Conservation (phyloP, 2,113 vertebrate species). For the Podilymbus podiceps region DNA sequence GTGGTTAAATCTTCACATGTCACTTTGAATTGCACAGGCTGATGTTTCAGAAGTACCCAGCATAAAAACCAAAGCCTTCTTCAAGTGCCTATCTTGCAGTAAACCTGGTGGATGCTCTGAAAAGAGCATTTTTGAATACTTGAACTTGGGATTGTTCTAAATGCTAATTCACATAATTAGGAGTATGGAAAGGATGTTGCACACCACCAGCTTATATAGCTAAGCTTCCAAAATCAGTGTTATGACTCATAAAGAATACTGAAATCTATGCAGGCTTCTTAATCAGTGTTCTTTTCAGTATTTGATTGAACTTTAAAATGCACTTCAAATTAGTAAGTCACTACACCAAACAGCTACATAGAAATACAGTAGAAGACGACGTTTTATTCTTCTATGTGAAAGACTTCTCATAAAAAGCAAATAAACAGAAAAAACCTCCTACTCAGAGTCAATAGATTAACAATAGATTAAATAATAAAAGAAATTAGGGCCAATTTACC, state of each 20-base stretch:
- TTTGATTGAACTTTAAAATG: constrained; percentile 56
- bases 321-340: constrained; percentile 49
- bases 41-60: constrained; percentile 29
- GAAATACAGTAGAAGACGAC: constrained; percentile 24
- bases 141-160: constrained; percentile 65
- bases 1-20: background rate
- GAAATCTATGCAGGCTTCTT: constrained; percentile 61
- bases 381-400: constrained; percentile 33
- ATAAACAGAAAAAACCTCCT: constrained; percentile 41
- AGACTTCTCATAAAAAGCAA: constrained; percentile 32
- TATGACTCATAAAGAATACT: constrained; percentile 58
- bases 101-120: constrained; percentile 69
- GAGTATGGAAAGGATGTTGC: constrained; percentile 31
- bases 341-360: constrained; percentile 39
- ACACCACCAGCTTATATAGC: constrained; percentile 35
- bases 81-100: constrained; percentile 68
- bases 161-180: constrained; percentile 60
- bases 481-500: constrained; percentile 27
- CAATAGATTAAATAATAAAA: constrained; percentile 37
- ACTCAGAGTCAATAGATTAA: constrained; percentile 45
- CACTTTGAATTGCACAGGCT: constrained; percentile 21
- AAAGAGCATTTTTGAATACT: constrained; percentile 69
- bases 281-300: constrained; percentile 57
- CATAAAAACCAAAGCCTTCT: constrained; percentile 56
- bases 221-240: constrained; percentile 59